Conservation (phyloP, 2,888 invertebrate genomes). For the Hydrotaea cyrtoneurina region DNA sequence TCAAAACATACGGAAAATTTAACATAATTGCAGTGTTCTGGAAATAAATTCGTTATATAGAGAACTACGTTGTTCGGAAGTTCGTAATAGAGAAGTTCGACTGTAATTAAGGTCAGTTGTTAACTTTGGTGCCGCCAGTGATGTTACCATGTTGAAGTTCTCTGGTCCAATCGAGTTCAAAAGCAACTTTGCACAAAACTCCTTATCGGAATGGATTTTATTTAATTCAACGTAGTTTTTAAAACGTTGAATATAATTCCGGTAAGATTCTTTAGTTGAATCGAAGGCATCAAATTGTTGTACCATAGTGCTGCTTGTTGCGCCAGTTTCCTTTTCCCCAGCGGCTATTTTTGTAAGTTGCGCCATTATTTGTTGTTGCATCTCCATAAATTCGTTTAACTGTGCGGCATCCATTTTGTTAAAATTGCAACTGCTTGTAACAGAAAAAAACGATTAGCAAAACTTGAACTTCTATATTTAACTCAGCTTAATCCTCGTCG, state of each 20-base stretch:
- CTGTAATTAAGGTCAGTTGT: conserved; percentile 16
- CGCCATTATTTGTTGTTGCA: conserved; percentile 17
- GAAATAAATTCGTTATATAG: no score
- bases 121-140: conserved; percentile 34
- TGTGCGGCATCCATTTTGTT: background rate
- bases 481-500: conserved; percentile 3
- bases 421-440: background rate
- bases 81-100: no score
- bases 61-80: no score
- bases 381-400: conserved; percentile 3
- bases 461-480: background rate
- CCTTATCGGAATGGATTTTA: conserved; percentile 16
- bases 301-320: background rate
- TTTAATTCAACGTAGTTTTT: conserved; percentile 36
- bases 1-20: no score
- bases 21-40: no score
- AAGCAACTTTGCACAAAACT: conserved; percentile 36
- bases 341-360: background rate
- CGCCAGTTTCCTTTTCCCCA: background rate
- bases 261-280: conserved; percentile 25
- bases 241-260: conserved; percentile 29
- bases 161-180: conserved; percentile 39
- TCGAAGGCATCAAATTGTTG: conserved; percentile 24
- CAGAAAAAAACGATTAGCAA: background rate
- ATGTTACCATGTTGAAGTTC: conserved; percentile 31